These are phyloP conservation scores for Acronicta psi DNA, from an alignment of 2,888 invertebrate species.

Conservation along the genomic window DNA sequence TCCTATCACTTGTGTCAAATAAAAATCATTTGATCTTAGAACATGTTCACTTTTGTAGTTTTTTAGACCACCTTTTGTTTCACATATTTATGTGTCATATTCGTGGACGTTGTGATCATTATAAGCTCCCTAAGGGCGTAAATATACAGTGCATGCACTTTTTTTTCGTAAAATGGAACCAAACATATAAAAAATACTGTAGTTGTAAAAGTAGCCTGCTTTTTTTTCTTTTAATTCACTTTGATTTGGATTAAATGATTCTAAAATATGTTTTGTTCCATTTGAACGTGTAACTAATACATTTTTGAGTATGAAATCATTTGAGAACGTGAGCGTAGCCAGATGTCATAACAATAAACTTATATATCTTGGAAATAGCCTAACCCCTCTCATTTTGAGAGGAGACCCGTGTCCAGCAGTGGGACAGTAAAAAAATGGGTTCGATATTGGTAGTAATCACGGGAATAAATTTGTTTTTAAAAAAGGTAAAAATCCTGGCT, in stretches of 20 bases:
- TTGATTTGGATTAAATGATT: constrained; percentile 49
- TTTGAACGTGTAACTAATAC: constrained; percentile 62
- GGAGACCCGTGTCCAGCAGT: no score
- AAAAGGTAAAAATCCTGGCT: constrained; percentile 23
- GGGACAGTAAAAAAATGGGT: no score
- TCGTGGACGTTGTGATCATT: constrained; percentile 44
- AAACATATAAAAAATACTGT: constrained; percentile 45
- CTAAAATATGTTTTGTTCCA: constrained; percentile 56
- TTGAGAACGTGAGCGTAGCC: constrained; percentile 44
- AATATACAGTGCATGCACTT: constrained; percentile 57
- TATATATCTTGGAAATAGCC: no score
- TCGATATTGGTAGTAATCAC: no score
- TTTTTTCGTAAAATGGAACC: constrained; percentile 57
- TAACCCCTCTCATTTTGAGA: no score
- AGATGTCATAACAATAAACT: constrained; percentile 14
- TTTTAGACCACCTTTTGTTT: constrained; percentile 11
- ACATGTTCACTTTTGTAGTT: constrained; percentile 1
- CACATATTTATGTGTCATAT: constrained; percentile 43
- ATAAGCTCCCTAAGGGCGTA: constrained; percentile 17
- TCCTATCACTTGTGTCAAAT: neutral
- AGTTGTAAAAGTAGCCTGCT: constrained; percentile 4
- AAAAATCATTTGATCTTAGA: neutral
- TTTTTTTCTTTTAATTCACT: constrained; percentile 14
- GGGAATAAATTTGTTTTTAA: constrained; percentile 3
- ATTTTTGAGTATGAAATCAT: constrained; percentile 48